phyloP scores from a whole-genome alignment of 2,888 invertebrate genomes.

The Drosophila lacicola region DNA sequence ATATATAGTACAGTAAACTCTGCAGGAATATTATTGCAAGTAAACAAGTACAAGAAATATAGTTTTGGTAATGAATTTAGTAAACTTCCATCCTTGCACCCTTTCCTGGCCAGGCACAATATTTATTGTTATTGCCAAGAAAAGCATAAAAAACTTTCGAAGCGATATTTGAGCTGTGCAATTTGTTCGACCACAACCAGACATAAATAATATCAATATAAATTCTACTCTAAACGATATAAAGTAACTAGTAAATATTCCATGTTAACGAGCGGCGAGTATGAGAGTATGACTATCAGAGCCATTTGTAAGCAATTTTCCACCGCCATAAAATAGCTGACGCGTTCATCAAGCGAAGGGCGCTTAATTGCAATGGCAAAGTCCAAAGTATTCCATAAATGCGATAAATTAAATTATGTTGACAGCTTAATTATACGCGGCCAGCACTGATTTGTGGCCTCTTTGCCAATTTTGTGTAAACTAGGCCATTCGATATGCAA shows the following conservation, averaged over 20 bases:
- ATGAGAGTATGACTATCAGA: slow-evolving; percentile 1
- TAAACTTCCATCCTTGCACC: neutral
- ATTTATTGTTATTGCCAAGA: slow-evolving; percentile 47
- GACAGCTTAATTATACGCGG: slow-evolving; percentile 73
- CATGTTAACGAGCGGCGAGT: neutral
- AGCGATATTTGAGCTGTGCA: slow-evolving; percentile 14
- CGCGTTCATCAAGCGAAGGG: neutral
- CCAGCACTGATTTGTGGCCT: slow-evolving; percentile 56
- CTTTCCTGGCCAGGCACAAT: neutral
- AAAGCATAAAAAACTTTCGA: slow-evolving; percentile 20
- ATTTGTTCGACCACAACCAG: slow-evolving; percentile 18
- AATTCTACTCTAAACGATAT: slow-evolving; percentile 27
- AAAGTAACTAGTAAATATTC: slow-evolving; percentile 27
- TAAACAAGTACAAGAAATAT: slow-evolving; percentile 10
- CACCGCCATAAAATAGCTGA: slow-evolving; percentile 19
- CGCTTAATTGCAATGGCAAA: slow-evolving; percentile 4
- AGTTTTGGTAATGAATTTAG: slow-evolving; percentile 5
- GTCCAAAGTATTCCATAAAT: slow-evolving; percentile 23
- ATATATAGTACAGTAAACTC: neutral
- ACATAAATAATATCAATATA: slow-evolving; percentile 49
- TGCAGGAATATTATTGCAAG: neutral
- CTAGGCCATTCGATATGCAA: slow-evolving; percentile 67
- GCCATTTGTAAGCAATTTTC: slow-evolving; percentile 33
- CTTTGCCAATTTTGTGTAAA: slow-evolving; percentile 34
- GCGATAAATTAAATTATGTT: slow-evolving; percentile 74